phyloP scores from a whole-genome alignment of 1,140 invertebrate genomes.

The Lepidurus couesii region DNA sequence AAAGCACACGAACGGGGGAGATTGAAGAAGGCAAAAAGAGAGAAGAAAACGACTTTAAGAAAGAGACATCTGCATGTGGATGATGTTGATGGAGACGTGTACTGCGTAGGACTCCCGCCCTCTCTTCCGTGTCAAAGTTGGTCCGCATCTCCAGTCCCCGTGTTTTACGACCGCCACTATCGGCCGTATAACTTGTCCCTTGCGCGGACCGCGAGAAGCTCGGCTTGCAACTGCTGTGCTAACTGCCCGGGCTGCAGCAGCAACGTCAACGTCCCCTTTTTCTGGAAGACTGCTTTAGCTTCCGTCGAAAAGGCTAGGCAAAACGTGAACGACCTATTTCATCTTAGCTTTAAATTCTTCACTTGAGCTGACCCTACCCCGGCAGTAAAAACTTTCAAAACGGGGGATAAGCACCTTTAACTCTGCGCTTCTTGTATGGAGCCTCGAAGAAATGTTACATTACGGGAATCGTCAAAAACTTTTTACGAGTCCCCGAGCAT shows the following conservation, averaged over 20 bases:
- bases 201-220: not conserved
- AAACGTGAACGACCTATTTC: not conserved
- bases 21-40: not conserved
- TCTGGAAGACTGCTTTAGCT: constrained; percentile 12
- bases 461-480: no score
- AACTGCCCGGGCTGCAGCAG: not conserved
- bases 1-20: not conserved
- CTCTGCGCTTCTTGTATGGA: no score
- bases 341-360: not conserved
- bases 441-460: no score
- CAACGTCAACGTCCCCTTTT: not conserved
- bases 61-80: not conserved
- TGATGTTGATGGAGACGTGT: not conserved
- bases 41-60: not conserved
- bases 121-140: not conserved
- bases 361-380: not conserved
- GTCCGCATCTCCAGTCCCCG: not conserved
- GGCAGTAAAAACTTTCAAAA: no score
- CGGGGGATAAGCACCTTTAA: no score
- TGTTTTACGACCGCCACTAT: constrained; percentile 7
- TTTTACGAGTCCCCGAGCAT: no score
- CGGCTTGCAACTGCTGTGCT: not conserved
- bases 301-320: not conserved
- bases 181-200: not conserved
- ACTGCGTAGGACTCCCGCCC: not conserved